phyloP scores from a whole-genome alignment of 1,140 invertebrate species.

The Pomacea maculata region DNA sequence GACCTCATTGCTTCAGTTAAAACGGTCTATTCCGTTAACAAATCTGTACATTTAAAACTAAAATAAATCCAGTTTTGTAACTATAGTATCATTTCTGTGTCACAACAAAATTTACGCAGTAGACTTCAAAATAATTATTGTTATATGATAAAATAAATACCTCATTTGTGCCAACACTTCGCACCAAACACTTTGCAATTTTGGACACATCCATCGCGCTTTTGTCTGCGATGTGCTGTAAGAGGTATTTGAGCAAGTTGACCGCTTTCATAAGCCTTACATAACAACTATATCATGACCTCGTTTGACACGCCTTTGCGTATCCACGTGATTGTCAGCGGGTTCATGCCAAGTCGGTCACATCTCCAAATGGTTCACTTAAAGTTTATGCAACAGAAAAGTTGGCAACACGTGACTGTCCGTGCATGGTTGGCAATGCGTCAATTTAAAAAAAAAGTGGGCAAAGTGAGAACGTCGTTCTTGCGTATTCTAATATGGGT shows the following conservation, averaged over 20 bases:
- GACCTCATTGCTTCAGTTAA: not conserved
- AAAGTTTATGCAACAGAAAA: not conserved
- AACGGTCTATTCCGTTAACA: not conserved
- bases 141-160: constrained; percentile 22
- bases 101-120: too few species aligned
- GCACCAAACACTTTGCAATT: constrained; percentile 52
- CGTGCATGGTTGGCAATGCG: too few species aligned
- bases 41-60: not conserved
- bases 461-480: too few species aligned
- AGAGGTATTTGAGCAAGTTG: not conserved
- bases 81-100: too few species aligned
- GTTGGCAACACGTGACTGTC: not conserved
- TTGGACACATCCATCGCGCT: constrained; percentile 43
- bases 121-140: too few species aligned
- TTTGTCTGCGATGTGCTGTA: not conserved
- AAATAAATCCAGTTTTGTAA: not conserved
- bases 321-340: not conserved
- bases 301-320: not conserved
- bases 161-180: constrained; percentile 42
- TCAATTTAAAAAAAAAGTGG: too few species aligned
- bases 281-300: not conserved
- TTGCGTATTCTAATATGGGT: too few species aligned
- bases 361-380: not conserved
- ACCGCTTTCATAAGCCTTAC: not conserved
- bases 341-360: not conserved